phyloP scores from a whole-genome alignment of 2,113 vertebrate species.

The Perognathus longimembris region DNA sequence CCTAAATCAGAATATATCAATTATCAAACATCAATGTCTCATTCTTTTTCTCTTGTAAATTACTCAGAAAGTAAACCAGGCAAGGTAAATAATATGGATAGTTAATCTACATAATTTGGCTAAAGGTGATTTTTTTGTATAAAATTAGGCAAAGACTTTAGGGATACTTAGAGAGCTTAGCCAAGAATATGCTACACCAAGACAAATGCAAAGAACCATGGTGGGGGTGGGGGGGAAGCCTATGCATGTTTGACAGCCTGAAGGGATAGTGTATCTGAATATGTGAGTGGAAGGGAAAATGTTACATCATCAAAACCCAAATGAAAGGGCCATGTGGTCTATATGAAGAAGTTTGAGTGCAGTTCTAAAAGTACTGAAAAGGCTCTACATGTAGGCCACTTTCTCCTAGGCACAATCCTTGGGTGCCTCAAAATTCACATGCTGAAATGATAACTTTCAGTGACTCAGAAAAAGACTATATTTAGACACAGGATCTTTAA shows the following conservation, averaged over 20 bases:
- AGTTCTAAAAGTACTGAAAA: background rate
- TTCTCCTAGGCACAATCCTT: background rate
- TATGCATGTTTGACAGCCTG: background rate
- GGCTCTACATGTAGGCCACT: background rate
- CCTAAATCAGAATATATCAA: background rate
- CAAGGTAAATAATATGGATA: background rate
- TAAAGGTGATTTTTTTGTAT: background rate
- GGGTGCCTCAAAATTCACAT: background rate
- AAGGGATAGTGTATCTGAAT: background rate
- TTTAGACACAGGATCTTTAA: background rate
- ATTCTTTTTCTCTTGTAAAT: background rate
- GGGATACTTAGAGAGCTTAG: background rate
- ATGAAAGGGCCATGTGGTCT: too few species aligned
- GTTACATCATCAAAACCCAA: background rate
- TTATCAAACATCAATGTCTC: background rate
- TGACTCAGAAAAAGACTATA: background rate
- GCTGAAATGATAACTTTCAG: background rate
- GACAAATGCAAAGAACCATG: background rate
- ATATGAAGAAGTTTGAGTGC: background rate
- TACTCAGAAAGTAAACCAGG: background rate
- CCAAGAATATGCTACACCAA: background rate
- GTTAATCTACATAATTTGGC: background rate
- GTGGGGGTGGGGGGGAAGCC: background rate
- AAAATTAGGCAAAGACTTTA: background rate
- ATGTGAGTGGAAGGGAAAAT: background rate